phyloP scores from a whole-genome alignment of 2,113 vertebrate genomes.

The Caretta caretta region DNA sequence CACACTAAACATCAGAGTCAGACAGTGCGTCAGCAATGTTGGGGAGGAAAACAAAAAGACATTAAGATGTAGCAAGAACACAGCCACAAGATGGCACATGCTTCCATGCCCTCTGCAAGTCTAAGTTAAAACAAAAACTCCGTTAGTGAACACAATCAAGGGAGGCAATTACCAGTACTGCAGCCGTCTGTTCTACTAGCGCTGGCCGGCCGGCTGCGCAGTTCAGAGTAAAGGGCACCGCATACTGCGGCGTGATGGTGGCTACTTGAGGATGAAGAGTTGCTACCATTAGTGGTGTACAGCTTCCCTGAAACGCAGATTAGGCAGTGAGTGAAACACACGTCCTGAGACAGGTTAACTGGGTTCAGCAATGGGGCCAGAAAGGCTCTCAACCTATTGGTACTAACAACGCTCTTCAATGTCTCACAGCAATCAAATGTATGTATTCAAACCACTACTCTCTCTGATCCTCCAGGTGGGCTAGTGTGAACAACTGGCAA shows the following conservation, averaged over 20 bases:
- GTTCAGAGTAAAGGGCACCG: conserved; percentile 96
- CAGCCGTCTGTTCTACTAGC: conserved; percentile 98
- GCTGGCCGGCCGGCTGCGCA: conserved; percentile 95
- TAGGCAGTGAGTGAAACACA: conserved; percentile 88
- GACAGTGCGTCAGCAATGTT: conserved; percentile 81
- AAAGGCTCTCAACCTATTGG: conserved; percentile 64
- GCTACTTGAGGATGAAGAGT: conserved; percentile 98
- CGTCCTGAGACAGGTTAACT: conserved; percentile 72
- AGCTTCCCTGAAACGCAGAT: conserved; percentile 97
- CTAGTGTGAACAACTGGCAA: background rate
- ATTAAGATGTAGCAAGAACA: conserved; percentile 85
- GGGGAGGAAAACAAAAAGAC: conserved; percentile 79
- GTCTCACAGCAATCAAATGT: conserved; percentile 26
- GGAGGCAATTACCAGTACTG: conserved; percentile 98
- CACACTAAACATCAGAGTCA: conserved; percentile 82
- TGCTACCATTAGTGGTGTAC: conserved; percentile 99
- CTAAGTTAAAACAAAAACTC: conserved; percentile 82
- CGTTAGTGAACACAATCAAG: conserved; percentile 87
- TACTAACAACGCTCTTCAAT: conserved; percentile 34
- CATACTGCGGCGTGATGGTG: conserved; percentile 97
- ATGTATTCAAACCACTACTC: conserved; percentile 13
- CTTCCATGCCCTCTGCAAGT: conserved; percentile 87
- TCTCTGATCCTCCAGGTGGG: background rate
- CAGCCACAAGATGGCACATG: conserved; percentile 88
- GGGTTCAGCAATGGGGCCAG: conserved; percentile 69